These are phyloP conservation scores for Oligia fasciuncula DNA, from an alignment of 2,888 invertebrate species.

Conservation along the genomic window DNA sequence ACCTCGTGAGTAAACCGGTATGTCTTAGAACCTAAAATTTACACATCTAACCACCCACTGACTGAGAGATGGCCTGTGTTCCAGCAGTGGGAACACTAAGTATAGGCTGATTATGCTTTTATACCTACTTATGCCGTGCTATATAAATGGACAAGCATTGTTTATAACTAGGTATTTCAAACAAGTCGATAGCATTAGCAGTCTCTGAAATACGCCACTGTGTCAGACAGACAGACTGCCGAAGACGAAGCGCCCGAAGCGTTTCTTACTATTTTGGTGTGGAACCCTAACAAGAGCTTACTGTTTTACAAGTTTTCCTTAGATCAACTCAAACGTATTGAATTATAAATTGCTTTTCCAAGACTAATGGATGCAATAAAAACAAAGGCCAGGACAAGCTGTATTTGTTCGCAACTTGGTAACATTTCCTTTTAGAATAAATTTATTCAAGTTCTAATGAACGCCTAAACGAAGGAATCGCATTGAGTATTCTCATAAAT, in stretches of 20 bases:
- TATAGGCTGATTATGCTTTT: too few relatives aligned
- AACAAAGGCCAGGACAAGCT: not conserved
- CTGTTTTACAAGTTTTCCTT: not conserved
- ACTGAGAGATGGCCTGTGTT: too few relatives aligned
- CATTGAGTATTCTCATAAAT: too few relatives aligned
- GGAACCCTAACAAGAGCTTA: not conserved
- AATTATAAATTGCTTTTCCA: not conserved
- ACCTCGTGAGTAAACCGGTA: too few relatives aligned
- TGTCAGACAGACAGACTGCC: not conserved
- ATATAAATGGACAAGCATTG: not conserved
- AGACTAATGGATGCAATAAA: not conserved
- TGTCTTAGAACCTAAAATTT: too few relatives aligned
- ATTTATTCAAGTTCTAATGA: slow-evolving; percentile 2
- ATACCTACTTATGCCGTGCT: too few relatives aligned
- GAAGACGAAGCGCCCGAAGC: not conserved
- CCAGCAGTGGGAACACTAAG: too few relatives aligned
- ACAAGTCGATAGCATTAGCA: not conserved
- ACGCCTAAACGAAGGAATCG: not conserved
- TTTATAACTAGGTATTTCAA: not conserved
- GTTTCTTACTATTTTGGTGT: not conserved
- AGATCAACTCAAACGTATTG: not conserved
- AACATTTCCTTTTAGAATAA: not conserved
- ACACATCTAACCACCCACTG: too few relatives aligned
- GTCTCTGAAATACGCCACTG: not conserved
- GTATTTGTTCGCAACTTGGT: not conserved